Evolutionary conservation across 2,797 vertebrate species (phyloP).

Genomic region (Tangara arthus): DNA sequence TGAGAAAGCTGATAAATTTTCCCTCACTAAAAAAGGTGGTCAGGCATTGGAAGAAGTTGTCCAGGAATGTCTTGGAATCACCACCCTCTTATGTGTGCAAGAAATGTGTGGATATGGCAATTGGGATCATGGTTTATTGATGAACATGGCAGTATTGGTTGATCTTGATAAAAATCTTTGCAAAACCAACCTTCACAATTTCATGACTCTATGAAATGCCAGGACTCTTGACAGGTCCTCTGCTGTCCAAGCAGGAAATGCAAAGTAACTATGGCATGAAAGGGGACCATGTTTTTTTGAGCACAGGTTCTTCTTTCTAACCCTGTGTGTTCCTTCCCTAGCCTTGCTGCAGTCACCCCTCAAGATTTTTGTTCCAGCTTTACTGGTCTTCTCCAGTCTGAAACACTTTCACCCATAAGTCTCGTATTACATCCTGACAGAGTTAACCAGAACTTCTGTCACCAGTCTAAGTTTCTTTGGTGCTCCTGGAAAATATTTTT

Average conservation of each 20-base stretch:
- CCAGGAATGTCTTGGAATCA: not conserved
- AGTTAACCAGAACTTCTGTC: not conserved
- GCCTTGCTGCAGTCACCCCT: not conserved
- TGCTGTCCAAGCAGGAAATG: not conserved
- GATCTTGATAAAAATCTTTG: not conserved
- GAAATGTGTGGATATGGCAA: not conserved
- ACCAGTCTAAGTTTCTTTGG: not conserved
- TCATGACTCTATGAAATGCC: not conserved
- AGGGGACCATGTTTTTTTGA: not conserved
- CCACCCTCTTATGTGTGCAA: not conserved
- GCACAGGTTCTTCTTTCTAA: not conserved
- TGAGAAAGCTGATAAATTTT: fast-evolving
- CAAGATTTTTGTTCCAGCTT: not conserved
- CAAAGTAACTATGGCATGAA: not conserved
- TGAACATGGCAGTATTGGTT: fast-evolving
- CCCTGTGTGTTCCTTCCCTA: not conserved
- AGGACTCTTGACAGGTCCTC: not conserved
- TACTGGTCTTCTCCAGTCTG: not conserved
- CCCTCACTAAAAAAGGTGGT: not conserved
- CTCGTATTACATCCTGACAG: not conserved
- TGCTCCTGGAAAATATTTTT: not conserved
- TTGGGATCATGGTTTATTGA: not conserved
- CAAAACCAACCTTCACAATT: not conserved
- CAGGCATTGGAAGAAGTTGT: not conserved
- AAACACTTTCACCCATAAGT: not conserved